Conservation (phyloP, 2,888 invertebrate genomes). For the Stomorhina lunata region DNA sequence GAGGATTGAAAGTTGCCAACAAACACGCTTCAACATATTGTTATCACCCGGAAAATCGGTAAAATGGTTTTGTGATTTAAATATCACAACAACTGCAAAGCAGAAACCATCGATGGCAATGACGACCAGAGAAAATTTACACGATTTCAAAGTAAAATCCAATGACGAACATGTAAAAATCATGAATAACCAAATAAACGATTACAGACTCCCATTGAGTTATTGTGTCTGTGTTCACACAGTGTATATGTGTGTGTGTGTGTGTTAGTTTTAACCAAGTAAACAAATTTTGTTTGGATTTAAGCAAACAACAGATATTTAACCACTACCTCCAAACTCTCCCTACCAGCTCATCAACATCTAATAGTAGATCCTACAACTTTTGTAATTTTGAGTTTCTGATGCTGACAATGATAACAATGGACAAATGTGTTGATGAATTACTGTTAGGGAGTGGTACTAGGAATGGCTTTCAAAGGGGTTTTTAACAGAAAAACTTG, state of each 20-base stretch:
- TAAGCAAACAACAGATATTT: constrained; percentile 23
- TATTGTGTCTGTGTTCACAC: background rate
- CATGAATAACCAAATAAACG: constrained; percentile 41
- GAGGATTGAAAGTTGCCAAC: constrained; percentile 22
- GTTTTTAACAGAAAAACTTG: constrained; percentile 4
- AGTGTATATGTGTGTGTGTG: background rate
- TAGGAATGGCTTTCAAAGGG: background rate
- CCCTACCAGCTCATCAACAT: constrained; percentile 3
- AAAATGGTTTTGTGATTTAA: constrained; percentile 54
- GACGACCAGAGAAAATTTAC: background rate
- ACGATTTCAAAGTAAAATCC: constrained; percentile 7
- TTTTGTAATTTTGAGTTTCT: background rate
- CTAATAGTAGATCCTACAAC: background rate
- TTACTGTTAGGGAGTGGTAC: constrained; percentile 12
- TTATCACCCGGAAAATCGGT: constrained; percentile 6
- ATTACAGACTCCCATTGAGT: constrained; percentile 38
- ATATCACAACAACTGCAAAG: constrained; percentile 48
- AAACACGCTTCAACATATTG: constrained; percentile 38
- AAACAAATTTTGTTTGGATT: constrained; percentile 29
- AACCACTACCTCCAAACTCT: too few relatives aligned
- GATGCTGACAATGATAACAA: constrained; percentile 2
- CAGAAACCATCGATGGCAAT: background rate
- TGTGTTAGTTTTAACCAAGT: constrained; percentile 15
- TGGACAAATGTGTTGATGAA: constrained; percentile 42
- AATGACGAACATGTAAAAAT: constrained; percentile 15